Percentiles rank a stretch among this genome's conserved stretches.
These are phyloP conservation scores for Pipistrellus nathusii DNA, from an alignment of 2,797 vertebrate species.

Conservation along the genomic window DNA sequence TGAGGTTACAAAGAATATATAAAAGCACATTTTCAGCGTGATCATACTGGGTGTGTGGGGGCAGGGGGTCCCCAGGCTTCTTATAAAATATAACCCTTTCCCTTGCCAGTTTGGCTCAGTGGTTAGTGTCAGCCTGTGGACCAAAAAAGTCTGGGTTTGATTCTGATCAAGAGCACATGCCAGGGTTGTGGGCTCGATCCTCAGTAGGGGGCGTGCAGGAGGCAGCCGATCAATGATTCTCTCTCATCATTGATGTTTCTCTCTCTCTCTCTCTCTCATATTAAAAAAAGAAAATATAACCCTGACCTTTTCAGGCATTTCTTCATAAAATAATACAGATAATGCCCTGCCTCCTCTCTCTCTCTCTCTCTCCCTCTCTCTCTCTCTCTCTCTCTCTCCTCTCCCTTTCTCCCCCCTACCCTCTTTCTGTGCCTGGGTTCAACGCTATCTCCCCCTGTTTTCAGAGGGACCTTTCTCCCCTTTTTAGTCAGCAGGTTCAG, in stretches of 20 bases:
- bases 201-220: too few species aligned
- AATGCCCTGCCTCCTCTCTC: neutral
- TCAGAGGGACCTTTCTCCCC: constrained; percentile 37
- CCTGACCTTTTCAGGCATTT: neutral
- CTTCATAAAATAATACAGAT: neutral
- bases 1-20: neutral
- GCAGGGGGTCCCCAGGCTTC: neutral
- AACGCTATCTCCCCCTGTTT: neutral
- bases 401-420: neutral
- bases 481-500: constrained; percentile 61
- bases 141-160: too few species aligned
- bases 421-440: neutral
- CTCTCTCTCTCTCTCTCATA: neutral
- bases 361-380: neutral
- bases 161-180: too few species aligned
- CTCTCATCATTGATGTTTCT: too few species aligned
- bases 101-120: too few species aligned
- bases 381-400: neutral
- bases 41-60: neutral
- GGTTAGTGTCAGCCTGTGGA: too few species aligned
- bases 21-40: neutral
- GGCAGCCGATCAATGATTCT: too few species aligned
- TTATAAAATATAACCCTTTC: neutral
- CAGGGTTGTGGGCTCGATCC: too few species aligned
- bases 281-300: too few species aligned